phyloP scores from a whole-genome alignment of 2,113 vertebrate genomes.

The Phocoena sinus region DNA sequence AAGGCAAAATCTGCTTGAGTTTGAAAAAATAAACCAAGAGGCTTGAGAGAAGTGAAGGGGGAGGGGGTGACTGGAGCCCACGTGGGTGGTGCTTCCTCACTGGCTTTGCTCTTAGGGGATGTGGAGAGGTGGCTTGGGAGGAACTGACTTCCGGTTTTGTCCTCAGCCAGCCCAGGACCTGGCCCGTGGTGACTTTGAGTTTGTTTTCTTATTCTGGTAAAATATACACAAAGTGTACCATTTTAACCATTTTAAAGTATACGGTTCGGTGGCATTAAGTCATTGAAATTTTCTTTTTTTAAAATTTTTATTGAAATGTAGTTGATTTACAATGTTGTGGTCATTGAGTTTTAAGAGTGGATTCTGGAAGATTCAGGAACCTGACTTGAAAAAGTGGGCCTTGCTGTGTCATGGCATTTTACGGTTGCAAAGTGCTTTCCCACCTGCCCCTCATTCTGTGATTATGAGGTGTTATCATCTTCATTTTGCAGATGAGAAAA shows the following conservation, averaged over 20 bases:
- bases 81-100: not conserved
- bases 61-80: not conserved
- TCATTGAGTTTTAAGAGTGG: not conserved
- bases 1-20: not conserved
- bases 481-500: not conserved
- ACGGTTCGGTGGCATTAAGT: not conserved
- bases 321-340: not conserved
- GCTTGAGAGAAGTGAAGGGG: not conserved
- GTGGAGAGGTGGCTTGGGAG: not conserved
- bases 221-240: not conserved
- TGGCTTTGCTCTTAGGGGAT: not conserved
- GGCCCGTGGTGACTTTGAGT: not conserved
- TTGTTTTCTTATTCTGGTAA: not conserved
- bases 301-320: not conserved
- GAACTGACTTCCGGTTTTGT: not conserved
- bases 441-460: not conserved
- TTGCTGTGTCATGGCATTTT: fast-evolving
- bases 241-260: not conserved
- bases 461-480: not conserved
- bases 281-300: not conserved
- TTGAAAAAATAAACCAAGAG: not conserved
- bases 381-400: not conserved
- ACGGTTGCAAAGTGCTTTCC: not conserved
- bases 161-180: not conserved
- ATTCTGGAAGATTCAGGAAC: not conserved